Evolutionary conservation across 2,113 vertebrate genomes (phyloP).

Genomic region (Takifugu bimaculatus): DNA sequence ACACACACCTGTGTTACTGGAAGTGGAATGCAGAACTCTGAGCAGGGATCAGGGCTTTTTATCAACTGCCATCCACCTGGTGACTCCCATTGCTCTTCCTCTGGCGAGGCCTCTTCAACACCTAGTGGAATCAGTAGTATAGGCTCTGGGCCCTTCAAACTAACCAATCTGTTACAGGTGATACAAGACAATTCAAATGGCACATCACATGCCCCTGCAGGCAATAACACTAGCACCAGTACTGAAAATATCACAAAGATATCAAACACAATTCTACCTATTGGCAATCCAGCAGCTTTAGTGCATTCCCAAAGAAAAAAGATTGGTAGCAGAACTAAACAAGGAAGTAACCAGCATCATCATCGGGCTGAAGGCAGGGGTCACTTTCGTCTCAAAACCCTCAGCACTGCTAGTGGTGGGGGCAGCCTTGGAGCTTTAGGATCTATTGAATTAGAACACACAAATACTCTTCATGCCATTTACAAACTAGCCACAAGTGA

Average conservation of each 20-base stretch:
- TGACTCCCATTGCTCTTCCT: slow-evolving; percentile 74
- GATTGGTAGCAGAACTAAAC: slow-evolving; percentile 83
- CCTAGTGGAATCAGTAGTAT: slow-evolving; percentile 80
- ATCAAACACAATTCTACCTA: slow-evolving; percentile 73
- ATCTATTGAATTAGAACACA: slow-evolving; percentile 67
- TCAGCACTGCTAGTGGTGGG: slow-evolving; percentile 76
- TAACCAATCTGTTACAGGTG: slow-evolving; percentile 92
- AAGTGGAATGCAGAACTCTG: slow-evolving; percentile 66
- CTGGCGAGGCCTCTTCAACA: slow-evolving; percentile 82
- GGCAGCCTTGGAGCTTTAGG: slow-evolving; percentile 77
- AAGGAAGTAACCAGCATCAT: slow-evolving; percentile 72
- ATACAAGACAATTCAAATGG: slow-evolving; percentile 75
- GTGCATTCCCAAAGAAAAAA: slow-evolving; percentile 78
- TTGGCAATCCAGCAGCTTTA: slow-evolving; percentile 60
- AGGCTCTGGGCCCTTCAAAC: slow-evolving; percentile 82
- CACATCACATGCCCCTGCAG: slow-evolving; percentile 43
- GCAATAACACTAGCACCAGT: slow-evolving; percentile 73
- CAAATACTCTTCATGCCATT: slow-evolving; percentile 63
- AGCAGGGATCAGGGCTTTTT: slow-evolving; percentile 83
- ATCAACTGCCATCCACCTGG: slow-evolving; percentile 77
- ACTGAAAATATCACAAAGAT: slow-evolving; percentile 76
- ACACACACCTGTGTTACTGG: slow-evolving; percentile 71
- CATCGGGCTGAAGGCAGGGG: slow-evolving; percentile 78
- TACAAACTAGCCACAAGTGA: slow-evolving; percentile 86
- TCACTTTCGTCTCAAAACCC: slow-evolving; percentile 83